Evolutionary conservation across 2,113 vertebrate genomes (phyloP).

Genomic region (Formicarius rufipectus): DNA sequence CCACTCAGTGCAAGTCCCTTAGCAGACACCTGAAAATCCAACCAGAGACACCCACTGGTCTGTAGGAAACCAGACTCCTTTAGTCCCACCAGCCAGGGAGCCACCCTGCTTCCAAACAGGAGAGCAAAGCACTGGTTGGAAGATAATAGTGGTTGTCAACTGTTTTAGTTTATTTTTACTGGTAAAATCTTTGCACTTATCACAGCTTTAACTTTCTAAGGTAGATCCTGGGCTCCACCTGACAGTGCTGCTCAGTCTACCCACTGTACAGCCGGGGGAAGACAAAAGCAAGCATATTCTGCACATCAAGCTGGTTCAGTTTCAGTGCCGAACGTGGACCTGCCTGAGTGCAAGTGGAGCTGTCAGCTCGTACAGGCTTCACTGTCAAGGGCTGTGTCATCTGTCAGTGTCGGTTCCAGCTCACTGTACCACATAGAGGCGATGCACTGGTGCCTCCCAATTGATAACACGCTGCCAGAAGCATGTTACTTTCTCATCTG

Average conservation of each 20-base stretch:
- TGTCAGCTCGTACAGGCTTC: constrained; percentile 91
- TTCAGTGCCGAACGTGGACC: constrained; percentile 72
- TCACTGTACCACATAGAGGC: constrained; percentile 92
- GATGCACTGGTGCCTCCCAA: constrained; percentile 86
- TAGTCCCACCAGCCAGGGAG: background rate
- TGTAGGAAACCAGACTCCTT: background rate
- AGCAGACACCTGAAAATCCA: background rate
- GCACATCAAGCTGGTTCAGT: constrained; percentile 79
- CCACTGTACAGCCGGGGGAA: constrained; percentile 26
- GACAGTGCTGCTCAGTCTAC: constrained; percentile 56
- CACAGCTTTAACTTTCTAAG: background rate
- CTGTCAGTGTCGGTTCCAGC: constrained; percentile 97
- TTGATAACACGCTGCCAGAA: constrained; percentile 88
- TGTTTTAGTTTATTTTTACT: background rate
- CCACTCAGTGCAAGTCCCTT: background rate
- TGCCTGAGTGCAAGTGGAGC: constrained; percentile 92
- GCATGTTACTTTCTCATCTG: constrained; percentile 86
- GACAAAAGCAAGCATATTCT: constrained; percentile 75
- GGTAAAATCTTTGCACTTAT: background rate
- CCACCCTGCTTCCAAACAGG: background rate
- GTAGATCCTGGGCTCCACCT: constrained; percentile 54
- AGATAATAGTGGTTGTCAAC: background rate
- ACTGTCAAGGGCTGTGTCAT: constrained; percentile 89
- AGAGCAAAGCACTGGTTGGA: background rate
- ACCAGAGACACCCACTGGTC: background rate